Evolutionary conservation across 2,113 vertebrate genomes (phyloP).

Genomic region (Tinamus guttatus): DNA sequence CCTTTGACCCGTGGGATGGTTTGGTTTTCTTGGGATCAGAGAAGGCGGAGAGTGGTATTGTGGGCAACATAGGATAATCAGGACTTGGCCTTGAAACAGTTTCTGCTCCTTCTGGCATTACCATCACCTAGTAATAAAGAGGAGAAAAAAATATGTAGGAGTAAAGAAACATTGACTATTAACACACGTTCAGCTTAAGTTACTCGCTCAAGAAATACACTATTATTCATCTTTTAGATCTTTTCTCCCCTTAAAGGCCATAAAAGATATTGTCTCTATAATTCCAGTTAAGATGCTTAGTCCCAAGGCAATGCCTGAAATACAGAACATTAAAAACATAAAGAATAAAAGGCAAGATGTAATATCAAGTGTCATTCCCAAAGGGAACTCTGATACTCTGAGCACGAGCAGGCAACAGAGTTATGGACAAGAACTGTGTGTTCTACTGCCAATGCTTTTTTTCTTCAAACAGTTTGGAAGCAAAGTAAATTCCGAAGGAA

Average conservation of each 20-base stretch:
- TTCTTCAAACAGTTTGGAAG: not conserved
- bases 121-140: slow-evolving; percentile 88
- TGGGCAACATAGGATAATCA: slow-evolving; percentile 97
- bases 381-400: slow-evolving; percentile 16
- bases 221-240: slow-evolving; percentile 2
- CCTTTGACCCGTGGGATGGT: slow-evolving; percentile 95
- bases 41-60: slow-evolving; percentile 97
- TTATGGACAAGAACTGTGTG: slow-evolving; percentile 11
- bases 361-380: slow-evolving; percentile 41
- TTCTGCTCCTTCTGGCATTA: slow-evolving; percentile 96
- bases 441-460: slow-evolving; percentile 21
- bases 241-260: not conserved
- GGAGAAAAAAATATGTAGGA: slow-evolving; percentile 56
- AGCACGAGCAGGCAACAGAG: not conserved
- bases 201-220: slow-evolving; percentile 11
- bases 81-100: slow-evolving; percentile 94
- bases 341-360: not conserved
- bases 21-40: slow-evolving; percentile 99
- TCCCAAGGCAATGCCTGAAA: slow-evolving; percentile 34
- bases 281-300: not conserved
- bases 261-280: slow-evolving; percentile 12
- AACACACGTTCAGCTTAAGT: slow-evolving; percentile 11
- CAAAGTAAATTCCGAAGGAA: not conserved
- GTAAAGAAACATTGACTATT: not conserved
- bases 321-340: not conserved